Evolutionary conservation across 2,888 invertebrate species (phyloP).

Genomic region (Lysandra coridon): DNA sequence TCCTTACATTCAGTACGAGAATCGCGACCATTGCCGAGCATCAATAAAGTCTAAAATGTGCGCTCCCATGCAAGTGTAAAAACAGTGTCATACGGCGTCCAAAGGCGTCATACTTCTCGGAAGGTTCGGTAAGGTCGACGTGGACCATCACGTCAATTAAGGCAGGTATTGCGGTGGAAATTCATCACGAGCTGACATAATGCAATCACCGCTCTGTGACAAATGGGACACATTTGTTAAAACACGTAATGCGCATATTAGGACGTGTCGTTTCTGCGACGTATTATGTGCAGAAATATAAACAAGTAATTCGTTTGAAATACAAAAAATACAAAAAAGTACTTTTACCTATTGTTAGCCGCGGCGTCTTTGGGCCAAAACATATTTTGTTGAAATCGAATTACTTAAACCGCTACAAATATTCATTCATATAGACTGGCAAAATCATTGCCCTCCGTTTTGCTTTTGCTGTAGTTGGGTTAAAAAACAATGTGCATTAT

Average conservation of each 20-base stretch:
- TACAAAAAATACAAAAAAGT: too few species aligned
- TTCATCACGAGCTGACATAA: constrained; percentile 56
- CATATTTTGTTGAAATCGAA: too few species aligned
- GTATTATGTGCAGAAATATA: background rate
- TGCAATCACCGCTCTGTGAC: constrained; percentile 19
- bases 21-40: background rate
- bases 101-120: constrained; percentile 60
- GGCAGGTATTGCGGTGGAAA: constrained; percentile 54
- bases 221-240: constrained; percentile 24
- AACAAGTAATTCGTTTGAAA: background rate
- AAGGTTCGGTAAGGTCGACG: constrained; percentile 49
- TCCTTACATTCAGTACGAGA: too few species aligned
- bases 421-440: too few species aligned
- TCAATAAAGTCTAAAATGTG: background rate
- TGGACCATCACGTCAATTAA: constrained; percentile 43
- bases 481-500: too few species aligned
- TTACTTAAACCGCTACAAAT: too few species aligned
- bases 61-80: background rate
- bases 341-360: too few species aligned
- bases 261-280: background rate
- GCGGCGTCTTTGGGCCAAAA: too few species aligned
- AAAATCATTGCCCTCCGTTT: too few species aligned
- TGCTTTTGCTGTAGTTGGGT: too few species aligned
- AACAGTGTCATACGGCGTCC: background rate
- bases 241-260: constrained; percentile 31